phyloP scores from a whole-genome alignment of 1,140 invertebrate genomes.

The Temnothorax nylanderi region DNA sequence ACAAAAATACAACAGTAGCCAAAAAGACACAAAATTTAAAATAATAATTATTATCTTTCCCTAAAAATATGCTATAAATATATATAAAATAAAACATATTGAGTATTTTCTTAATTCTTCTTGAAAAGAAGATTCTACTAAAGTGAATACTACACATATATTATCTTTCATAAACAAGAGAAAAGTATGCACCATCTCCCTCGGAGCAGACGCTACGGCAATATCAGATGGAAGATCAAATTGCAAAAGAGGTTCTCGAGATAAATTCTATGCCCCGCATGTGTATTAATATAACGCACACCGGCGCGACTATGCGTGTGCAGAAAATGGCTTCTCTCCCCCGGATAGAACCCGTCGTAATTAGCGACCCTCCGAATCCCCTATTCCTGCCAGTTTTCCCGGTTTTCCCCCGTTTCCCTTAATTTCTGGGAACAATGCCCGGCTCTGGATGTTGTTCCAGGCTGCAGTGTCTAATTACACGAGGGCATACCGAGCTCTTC shows the following conservation, averaged over 20 bases:
- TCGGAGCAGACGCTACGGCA: background rate
- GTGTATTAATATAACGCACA: conserved; percentile 78
- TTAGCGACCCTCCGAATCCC: conserved; percentile 78
- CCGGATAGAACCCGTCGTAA: conserved; percentile 75
- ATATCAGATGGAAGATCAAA: conserved; percentile 58
- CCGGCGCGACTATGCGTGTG: conserved; percentile 54
- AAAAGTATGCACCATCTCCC: background rate
- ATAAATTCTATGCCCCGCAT: conserved; percentile 57
- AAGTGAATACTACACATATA: background rate
- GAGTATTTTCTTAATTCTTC: background rate
- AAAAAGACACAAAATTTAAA: background rate
- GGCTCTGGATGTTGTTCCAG: conserved; percentile 80
- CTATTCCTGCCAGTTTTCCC: conserved; percentile 74
- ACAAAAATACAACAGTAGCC: background rate
- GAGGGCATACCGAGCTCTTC: conserved; percentile 20
- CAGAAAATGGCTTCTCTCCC: conserved; percentile 77
- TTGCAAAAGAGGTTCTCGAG: conserved; percentile 64
- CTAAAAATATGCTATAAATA: background rate
- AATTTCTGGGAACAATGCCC: conserved; percentile 83
- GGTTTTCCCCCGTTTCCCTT: conserved; percentile 82
- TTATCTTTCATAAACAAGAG: background rate
- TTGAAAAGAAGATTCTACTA: background rate
- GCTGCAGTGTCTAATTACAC: conserved; percentile 85
- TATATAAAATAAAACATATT: background rate
- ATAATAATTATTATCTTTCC: background rate